Conservation (phyloP, 2,888 invertebrate genomes). For the Bimastos eiseni region DNA sequence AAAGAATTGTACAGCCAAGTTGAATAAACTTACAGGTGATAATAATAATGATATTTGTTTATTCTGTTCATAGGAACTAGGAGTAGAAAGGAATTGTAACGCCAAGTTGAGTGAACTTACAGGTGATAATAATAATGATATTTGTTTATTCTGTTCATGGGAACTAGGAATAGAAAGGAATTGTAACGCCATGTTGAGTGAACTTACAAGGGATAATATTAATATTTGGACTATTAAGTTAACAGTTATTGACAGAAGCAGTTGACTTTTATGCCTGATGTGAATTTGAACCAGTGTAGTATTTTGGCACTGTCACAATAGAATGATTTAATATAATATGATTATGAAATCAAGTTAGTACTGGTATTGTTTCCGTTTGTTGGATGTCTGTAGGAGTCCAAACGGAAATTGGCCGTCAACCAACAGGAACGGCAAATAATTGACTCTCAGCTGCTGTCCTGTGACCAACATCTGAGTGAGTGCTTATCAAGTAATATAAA, state of each 20-base stretch:
- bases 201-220: too few species aligned
- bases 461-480: conserved; percentile 21
- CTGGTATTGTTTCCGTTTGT: not conserved
- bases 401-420: conserved; percentile 51
- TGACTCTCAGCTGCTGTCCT: conserved; percentile 48
- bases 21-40: not conserved
- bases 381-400: conserved; percentile 49
- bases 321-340: not conserved
- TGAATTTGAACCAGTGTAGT: not conserved
- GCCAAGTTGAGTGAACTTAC: not conserved
- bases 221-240: not conserved
- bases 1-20: not conserved
- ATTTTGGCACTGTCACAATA: not conserved
- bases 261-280: not conserved
- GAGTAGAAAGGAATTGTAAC: not conserved
- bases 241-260: too few species aligned
- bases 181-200: not conserved
- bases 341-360: not conserved
- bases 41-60: too few species aligned
- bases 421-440: conserved; percentile 59
- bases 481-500: not conserved
- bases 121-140: too few species aligned
- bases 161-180: not conserved
- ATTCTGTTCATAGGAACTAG: not conserved
- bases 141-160: not conserved